Conservation (phyloP, 2,113 vertebrate species). For the Leptodactylus fuscus region DNA sequence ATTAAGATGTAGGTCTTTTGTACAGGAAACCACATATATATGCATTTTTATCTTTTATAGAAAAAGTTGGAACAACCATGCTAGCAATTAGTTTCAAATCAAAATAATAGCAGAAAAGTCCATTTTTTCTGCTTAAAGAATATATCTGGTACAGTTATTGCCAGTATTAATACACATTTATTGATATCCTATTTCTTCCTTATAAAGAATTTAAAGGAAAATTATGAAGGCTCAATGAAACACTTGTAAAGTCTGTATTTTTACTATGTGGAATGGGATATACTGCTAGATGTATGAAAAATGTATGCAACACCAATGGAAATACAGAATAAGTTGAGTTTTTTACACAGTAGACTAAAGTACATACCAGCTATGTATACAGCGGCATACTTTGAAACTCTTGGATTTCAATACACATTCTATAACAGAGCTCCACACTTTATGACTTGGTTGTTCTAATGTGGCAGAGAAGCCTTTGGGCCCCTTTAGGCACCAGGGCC, state of each 20-base stretch:
- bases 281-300: neutral
- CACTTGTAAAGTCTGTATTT: conserved; percentile 26
- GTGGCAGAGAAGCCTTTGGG: too few relatives aligned
- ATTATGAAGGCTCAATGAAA: conserved; percentile 29
- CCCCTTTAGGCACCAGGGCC: too few relatives aligned
- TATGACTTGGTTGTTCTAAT: neutral
- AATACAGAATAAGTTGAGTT: neutral
- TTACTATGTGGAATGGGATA: conserved; percentile 26
- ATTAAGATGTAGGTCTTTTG: conserved; percentile 63
- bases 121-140: neutral
- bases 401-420: neutral
- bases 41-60: conserved; percentile 56
- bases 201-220: conserved; percentile 2
- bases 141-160: conserved; percentile 39
- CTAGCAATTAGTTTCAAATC: conserved; percentile 45
- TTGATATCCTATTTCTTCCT: conserved; percentile 46
- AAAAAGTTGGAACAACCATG: neutral
- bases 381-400: too few relatives aligned
- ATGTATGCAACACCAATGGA: neutral
- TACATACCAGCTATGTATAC: neutral
- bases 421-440: neutral
- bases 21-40: conserved; percentile 61
- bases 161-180: conserved; percentile 49
- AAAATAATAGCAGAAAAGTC: conserved; percentile 44
- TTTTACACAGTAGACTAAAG: neutral